phyloP scores from a whole-genome alignment of 2,888 invertebrate species.

The Eupelmus urozonus region DNA sequence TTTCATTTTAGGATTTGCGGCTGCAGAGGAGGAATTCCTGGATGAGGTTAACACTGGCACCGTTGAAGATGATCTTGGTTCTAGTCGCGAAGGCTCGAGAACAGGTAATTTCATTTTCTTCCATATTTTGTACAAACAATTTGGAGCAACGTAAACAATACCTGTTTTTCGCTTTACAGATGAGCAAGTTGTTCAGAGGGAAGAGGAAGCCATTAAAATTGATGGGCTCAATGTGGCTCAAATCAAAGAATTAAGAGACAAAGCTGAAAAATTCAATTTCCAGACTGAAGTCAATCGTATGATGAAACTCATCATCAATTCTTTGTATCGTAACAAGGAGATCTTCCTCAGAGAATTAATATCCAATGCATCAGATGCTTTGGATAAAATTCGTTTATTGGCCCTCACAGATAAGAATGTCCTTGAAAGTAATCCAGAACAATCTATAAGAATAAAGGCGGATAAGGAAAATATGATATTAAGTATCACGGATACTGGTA shows the following conservation, averaged over 20 bases:
- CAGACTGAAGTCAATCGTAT: slow-evolving; percentile 99
- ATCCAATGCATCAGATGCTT: slow-evolving; percentile 98
- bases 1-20: slow-evolving; percentile 69
- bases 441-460: slow-evolving; percentile 88
- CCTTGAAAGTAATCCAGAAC: slow-evolving; percentile 87
- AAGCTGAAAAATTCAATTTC: slow-evolving; percentile 92
- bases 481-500: slow-evolving; percentile 97
- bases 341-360: slow-evolving; percentile 98
- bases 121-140: slow-evolving; percentile 62
- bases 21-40: slow-evolving; percentile 74
- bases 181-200: slow-evolving; percentile 92
- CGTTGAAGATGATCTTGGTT: slow-evolving; percentile 88
- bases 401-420: slow-evolving; percentile 92
- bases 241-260: slow-evolving; percentile 92
- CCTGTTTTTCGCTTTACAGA: slow-evolving; percentile 79
- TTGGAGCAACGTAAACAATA: slow-evolving; percentile 62
- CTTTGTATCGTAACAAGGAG: slow-evolving; percentile 99
- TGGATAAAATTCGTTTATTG: slow-evolving; percentile 97
- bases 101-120: slow-evolving; percentile 82
- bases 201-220: slow-evolving; percentile 97
- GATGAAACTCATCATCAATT: slow-evolving; percentile 99
- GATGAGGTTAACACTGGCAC: slow-evolving; percentile 79
- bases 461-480: slow-evolving; percentile 94
- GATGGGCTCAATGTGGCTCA: slow-evolving; percentile 97
- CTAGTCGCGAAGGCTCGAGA: slow-evolving; percentile 91